Base-by-base conservation (phyloP, 2,888 invertebrate species). In the Spicauda simplicius region DNA sequence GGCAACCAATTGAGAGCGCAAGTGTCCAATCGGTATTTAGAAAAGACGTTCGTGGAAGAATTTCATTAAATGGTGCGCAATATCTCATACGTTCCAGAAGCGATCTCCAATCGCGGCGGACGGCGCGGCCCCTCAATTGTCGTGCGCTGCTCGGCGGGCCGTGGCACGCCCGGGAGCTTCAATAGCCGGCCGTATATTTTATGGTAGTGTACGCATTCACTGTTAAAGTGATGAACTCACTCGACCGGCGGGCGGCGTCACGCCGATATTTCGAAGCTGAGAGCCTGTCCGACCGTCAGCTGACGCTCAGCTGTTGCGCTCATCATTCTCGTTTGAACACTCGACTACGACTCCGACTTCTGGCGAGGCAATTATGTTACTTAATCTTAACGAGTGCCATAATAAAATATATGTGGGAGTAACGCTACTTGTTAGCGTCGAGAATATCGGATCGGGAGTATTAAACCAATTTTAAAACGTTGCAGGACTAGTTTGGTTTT, bases 301-400 rank as follows among this genome's bases (percentile, higher is more conserved):
- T 86, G 86, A 85, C 77, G 72, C 79, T 86, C 87, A 88, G 87
- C 88, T 89, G 89, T 86, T 89, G 77, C 77, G 73, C 79, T 86
- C 89, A 86, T 90, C 85, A 86, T 74, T 71, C 71, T 76, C 73
- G 71, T 78, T 37, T 37, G 37, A 37, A 37, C 37, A 37, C 37
- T 37, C 37, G 37, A 37, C 37, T 12, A 37, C 37, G 37, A 37
- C 37, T 37, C 37, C 12, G 65, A 73, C 54, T 70, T 71, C 83
- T 85, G 86, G 80, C 72, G 79, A 74, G 70, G 75, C 75, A 75
- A 86, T 85, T 76, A 85, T 69, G 64, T 71, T 73, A 55, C 72
- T 70, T 25, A 52, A 53, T 20, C n/a, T 62, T 54, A 50, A 50
- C 50, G 50, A 50, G 16, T 50, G 50, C 18, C 18, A 50, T 50